Conservation (phyloP, 2,113 vertebrate genomes). For the Helogale parvula region DNA sequence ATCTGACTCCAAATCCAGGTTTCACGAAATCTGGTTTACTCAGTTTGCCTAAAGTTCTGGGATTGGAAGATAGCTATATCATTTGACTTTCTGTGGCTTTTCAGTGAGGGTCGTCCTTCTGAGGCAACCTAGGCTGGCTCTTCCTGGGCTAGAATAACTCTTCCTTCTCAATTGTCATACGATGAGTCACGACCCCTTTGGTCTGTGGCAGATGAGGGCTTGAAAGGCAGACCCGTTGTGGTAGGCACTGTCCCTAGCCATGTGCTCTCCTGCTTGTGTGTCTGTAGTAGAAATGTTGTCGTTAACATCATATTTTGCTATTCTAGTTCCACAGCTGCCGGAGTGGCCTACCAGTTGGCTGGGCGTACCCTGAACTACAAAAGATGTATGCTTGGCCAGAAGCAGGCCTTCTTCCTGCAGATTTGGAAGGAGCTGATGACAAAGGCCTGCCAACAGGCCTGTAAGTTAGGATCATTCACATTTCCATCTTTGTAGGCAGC, state of each 20-base stretch:
- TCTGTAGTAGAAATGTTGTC: constrained; percentile 23
- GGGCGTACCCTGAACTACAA: not conserved
- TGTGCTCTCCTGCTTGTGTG: not conserved
- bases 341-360: constrained; percentile 46
- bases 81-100: not conserved
- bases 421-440: not conserved
- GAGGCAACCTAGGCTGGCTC: not conserved
- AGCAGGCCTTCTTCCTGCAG: not conserved
- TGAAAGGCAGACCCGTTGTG: not conserved
- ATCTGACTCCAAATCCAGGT: constrained; percentile 7
- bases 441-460: constrained; percentile 59
- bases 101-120: not conserved
- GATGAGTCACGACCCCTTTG: not conserved
- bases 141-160: not conserved
- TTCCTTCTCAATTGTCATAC: not conserved
- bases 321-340: not conserved
- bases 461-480: not conserved
- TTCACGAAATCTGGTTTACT: not conserved
- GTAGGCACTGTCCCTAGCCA: not conserved
- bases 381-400: not conserved
- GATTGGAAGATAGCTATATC: not conserved
- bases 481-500: not conserved
- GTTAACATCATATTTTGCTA: constrained; percentile 8
- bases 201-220: not conserved
- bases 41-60: not conserved